phyloP scores from a whole-genome alignment of 2,888 invertebrate species.

The Priapulus caudatus region DNA sequence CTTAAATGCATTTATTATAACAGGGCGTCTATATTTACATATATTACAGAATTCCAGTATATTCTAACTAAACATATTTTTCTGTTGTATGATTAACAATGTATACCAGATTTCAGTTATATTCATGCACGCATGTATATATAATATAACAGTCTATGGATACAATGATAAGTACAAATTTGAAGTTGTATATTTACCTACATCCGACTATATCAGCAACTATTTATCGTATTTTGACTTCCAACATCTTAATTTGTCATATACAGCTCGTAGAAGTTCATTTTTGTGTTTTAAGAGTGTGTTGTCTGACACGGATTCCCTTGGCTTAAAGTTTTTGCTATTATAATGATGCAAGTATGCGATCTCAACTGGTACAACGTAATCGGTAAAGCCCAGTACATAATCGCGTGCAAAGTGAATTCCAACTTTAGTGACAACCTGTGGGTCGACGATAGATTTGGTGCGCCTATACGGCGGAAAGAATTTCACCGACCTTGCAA shows the following conservation, averaged over 20 bases:
- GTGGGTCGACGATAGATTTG: not conserved
- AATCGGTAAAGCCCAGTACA: not conserved
- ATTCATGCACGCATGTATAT: not conserved
- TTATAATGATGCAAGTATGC: constrained; percentile 1
- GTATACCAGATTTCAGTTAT: not conserved
- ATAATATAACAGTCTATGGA: too few species aligned
- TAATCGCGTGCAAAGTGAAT: not conserved
- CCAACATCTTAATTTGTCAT: not conserved
- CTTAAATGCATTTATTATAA: too few species aligned
- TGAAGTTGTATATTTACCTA: too few species aligned
- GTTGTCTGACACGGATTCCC: not conserved
- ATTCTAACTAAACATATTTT: too few species aligned
- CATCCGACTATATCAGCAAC: too few species aligned
- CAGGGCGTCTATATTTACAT: too few species aligned
- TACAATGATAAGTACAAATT: too few species aligned
- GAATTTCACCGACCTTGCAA: not conserved
- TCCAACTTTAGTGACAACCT: not conserved
- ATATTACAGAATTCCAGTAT: too few species aligned
- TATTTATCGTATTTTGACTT: too few species aligned
- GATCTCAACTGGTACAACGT: not conserved
- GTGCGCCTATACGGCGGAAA: constrained; percentile 1
- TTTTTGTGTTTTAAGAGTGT: not conserved
- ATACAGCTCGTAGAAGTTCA: not conserved
- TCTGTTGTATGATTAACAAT: not conserved
- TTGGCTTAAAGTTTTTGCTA: not conserved